Base-by-base conservation (phyloP, 2,888 invertebrate species). In the Tricholauxania praeusta region DNA sequence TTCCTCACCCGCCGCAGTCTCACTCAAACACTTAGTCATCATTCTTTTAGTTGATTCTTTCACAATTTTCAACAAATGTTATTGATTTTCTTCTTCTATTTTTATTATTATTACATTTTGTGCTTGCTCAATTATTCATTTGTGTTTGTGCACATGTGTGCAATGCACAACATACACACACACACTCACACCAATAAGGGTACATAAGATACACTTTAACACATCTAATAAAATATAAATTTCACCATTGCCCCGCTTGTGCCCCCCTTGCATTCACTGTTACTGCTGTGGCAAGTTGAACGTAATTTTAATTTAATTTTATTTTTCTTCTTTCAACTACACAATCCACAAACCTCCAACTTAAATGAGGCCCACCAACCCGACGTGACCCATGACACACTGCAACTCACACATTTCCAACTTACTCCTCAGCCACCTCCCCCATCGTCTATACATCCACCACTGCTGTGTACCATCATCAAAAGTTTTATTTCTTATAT, bases 401-500 rank as follows among this genome's bases (percentile, higher is more conserved):
- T 39, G 39, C 39, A 39, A 39, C 39, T 10, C 39, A 28, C 28
- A 22, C 65, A 12, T 22, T 53, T 32, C 14, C 5, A 2, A 28
- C 4, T 0, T 28, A 28, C 10, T 65, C 52, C 55, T 12, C 12
- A 32, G 3, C 19, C 47, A 3, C 12, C 32, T 14, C n/a, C 32
- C 49, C 0, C 32, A 15, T 10, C 19, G 15, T 47, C 3, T 12
- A 14, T 19, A n/a, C 63, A 47, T 39, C 48, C 17, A 19, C 48
- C 28, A 28, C 28, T 28, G 28, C 28, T 28, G 28, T 28, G 28
- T 28, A 28, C 28, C 17, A 17, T 19, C 39, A 32, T 39, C 52
- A 22, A 12, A 62, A 62, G 48, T 70, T 69, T 70, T 70, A 70
- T 70, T 71, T 71, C 59, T 82, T 79, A 73, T 75, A 76, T 75